Evolutionary conservation across 2,888 invertebrate species (phyloP).

Genomic region (Coleophora flavipennella): DNA sequence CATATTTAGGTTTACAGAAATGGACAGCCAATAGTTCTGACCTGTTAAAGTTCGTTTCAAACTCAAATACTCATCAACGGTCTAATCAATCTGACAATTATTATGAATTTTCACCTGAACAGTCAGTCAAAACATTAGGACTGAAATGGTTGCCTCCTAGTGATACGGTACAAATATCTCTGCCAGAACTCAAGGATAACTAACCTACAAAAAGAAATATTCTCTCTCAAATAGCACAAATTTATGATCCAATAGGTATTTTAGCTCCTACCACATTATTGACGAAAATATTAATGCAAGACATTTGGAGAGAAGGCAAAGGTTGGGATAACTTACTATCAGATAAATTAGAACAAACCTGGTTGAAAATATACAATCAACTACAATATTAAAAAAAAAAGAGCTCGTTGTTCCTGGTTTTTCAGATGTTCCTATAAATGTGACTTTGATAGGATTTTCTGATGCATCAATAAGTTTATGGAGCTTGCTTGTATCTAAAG

Average conservation of each 20-base stretch:
- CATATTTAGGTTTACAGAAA: constrained; percentile 9
- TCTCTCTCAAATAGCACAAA: constrained; percentile 2
- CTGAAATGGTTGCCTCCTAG: constrained; percentile 5
- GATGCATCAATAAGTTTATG: constrained; percentile 5
- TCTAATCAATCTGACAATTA: background rate
- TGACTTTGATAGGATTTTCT: constrained; percentile 6
- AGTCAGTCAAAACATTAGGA: constrained; percentile 5
- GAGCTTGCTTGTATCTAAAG: constrained; percentile 7
- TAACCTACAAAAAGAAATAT: constrained; percentile 5
- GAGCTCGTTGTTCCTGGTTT: no score
- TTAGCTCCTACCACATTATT: constrained; percentile 2
- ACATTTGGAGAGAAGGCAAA: constrained; percentile 3
- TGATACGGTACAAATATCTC: background rate
- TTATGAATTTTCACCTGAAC: background rate
- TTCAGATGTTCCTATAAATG: constrained; percentile 3
- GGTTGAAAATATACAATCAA: no score
- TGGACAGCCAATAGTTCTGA: constrained; percentile 6
- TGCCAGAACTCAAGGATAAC: background rate
- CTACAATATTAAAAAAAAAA: no score
- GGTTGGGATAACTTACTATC: constrained; percentile 2
- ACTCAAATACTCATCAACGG: background rate
- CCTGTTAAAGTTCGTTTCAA: background rate
- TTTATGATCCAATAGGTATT: constrained; percentile 4
- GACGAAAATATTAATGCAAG: constrained; percentile 5
- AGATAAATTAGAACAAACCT: no score